A percentile compares a stretch with the other conserved stretches of the same genome.
These are phyloP conservation scores for Drosophila repleta DNA, from an alignment of 1,140 invertebrate species.

Conservation along the genomic window DNA sequence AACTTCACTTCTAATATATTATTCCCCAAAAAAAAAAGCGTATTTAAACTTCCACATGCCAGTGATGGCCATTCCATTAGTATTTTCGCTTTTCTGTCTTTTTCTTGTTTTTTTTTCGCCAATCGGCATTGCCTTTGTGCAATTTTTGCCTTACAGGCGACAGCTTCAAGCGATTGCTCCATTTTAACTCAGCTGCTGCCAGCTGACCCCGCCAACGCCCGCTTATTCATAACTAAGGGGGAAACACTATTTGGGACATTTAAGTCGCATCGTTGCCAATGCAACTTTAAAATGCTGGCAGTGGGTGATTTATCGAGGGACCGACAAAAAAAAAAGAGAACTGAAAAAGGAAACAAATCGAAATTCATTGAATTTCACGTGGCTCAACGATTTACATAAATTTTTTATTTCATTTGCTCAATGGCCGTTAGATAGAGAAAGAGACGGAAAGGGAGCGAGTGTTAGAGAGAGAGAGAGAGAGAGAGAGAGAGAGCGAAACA, in stretches of 20 bases:
- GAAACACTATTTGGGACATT: constrained; percentile 27
- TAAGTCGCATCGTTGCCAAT: constrained; percentile 22
- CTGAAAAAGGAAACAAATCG: constrained; percentile 42
- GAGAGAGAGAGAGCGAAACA: background rate
- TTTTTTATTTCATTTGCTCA: constrained; percentile 69
- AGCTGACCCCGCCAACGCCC: background rate
- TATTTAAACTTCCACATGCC: background rate
- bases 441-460: background rate
- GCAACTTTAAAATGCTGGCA: constrained; percentile 33
- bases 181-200: constrained; percentile 5
- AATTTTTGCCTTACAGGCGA: constrained; percentile 36
- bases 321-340: constrained; percentile 22
- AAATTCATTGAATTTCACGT: constrained; percentile 62
- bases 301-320: constrained; percentile 45
- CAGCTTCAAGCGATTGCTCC: constrained; percentile 35
- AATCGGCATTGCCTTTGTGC: constrained; percentile 49
- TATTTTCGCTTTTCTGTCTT: background rate
- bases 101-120: constrained; percentile 6
- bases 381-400: constrained; percentile 63
- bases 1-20: no score
- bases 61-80: background rate
- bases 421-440: constrained; percentile 6
- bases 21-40: no score
- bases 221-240: constrained; percentile 35
- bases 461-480: background rate